Evolutionary conservation across 2,888 invertebrate genomes (phyloP), one percentile per base, ranked within the genome.

Genomic region (Vanessa cardui): DNA sequence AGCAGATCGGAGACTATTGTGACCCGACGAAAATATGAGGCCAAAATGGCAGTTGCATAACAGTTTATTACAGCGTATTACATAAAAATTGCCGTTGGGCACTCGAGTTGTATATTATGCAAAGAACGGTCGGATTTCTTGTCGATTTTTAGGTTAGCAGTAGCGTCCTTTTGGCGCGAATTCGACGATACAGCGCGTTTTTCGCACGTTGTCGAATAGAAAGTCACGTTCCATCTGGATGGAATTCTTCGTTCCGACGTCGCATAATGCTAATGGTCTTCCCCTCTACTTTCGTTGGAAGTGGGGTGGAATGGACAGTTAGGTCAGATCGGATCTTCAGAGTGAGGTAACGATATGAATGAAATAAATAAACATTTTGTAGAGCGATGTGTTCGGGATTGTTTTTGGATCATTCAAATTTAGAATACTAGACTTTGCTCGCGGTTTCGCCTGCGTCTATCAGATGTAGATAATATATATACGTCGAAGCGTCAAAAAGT

Each of bases 81-180:
- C 87, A 90, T 90, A 90, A 91, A 90, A 88, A 87, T 84, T 76
- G 87, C 88, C 86, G 85, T 74, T 81, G 84, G 89, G 84, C 80
- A 81, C 80, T 73, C 72, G 73, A 75, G 75, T 73, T 72, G 77
- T 78, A 74, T 83, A 79, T 84, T 85, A 83, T 84, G 85, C 84
- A 84, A 85, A 84, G 83, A 82, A 75, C 73, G 76, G 73, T 74
- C 78, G 78, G 74, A 77, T 80, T 78, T 79, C 78, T 79, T 72
- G 78, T 71, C 73, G 81, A 80, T 81, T 87, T 88, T 83, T 84
- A 78, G 84, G 83, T 81, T 85, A 82, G 79, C 73, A 73, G 78
- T 77, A 74, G 79, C 81, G 82, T 81, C 80, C 80, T 81, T 78
- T 64, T 74, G 64, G 76, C 76, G 76, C 73, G 68, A 65, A 68